Conservation (phyloP, 2,888 invertebrate genomes). For the Trissolcus japonicus region DNA sequence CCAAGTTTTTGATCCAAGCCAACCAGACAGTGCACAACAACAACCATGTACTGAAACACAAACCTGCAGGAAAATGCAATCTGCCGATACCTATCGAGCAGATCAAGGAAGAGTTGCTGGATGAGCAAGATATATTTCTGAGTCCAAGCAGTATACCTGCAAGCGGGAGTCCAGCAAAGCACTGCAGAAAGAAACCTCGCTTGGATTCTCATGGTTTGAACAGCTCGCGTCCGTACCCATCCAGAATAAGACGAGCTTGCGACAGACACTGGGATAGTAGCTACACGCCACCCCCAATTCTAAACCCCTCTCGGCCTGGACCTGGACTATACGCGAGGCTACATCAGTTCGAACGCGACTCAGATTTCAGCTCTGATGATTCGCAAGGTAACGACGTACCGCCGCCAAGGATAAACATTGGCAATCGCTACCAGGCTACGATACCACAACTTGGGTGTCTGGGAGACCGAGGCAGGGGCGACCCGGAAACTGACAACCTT, state of each 20-base stretch:
- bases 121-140: conserved; percentile 84
- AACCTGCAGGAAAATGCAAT: conserved; percentile 61
- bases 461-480: conserved; percentile 78
- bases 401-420: conserved; percentile 90
- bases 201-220: conserved; percentile 79
- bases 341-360: conserved; percentile 72
- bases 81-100: conserved; percentile 71
- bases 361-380: conserved; percentile 72
- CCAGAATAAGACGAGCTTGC: conserved; percentile 73
- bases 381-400: conserved; percentile 75
- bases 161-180: conserved; percentile 79
- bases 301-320: conserved; percentile 93
- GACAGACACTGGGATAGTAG: conserved; percentile 75
- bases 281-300: conserved; percentile 95
- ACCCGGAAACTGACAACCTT: conserved; percentile 80
- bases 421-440: conserved; percentile 89
- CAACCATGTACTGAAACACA: conserved; percentile 63
- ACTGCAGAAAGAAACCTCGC: conserved; percentile 82
- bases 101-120: conserved; percentile 82
- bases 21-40: conserved; percentile 61
- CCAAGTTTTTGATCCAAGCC: conserved; percentile 72
- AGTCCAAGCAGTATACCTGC: conserved; percentile 85
- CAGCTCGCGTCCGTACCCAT: conserved; percentile 72
- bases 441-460: conserved; percentile 79
- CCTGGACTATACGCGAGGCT: conserved; percentile 85